A percentile compares a stretch with the other conserved stretches of the same genome.
phyloP scores from a whole-genome alignment of 2,888 invertebrate species.

The Synanthedon myopaeformis region DNA sequence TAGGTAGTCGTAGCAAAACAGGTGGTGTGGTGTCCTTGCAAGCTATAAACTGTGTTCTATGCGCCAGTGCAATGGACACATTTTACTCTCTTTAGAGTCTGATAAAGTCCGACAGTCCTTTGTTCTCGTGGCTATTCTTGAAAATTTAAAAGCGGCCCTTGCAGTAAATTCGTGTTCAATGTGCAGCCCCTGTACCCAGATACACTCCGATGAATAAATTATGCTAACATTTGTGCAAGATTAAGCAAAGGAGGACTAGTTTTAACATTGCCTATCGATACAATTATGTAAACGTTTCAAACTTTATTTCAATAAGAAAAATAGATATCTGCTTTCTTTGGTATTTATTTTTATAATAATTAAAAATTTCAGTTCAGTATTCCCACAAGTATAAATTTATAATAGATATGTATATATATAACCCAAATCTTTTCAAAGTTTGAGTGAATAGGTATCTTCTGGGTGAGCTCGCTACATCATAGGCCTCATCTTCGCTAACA shows the following conservation, averaged over 20 bases:
- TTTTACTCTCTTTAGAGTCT: conserved; percentile 56
- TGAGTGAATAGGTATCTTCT: no score
- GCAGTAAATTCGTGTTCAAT: conserved; percentile 44
- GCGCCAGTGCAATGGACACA: conserved; percentile 49
- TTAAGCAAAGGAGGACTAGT: not conserved
- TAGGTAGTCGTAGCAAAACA: conserved; percentile 14
- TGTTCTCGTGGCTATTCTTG: conserved; percentile 46
- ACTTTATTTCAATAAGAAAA: no score
- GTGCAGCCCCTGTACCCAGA: conserved; percentile 25
- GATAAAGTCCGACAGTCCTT: conserved; percentile 48
- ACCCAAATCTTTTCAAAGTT: no score
- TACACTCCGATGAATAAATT: conserved; percentile 46
- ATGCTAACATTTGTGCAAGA: conserved; percentile 6
- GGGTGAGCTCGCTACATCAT: no score
- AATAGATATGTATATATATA: no score
- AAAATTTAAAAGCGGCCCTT: conserved; percentile 56
- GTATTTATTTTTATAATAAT: no score
- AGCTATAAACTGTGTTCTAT: conserved; percentile 34
- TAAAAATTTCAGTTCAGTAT: no score
- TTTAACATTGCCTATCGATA: no score
- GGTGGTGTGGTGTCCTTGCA: conserved; percentile 33
- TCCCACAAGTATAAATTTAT: no score
- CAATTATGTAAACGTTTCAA: no score
- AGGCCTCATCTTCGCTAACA: no score
- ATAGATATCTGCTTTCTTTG: no score